Evolutionary conservation across 1,140 invertebrate species (phyloP), one percentile per base, ranked within the genome.

Genomic region (Ectropis grisescens): DNA sequence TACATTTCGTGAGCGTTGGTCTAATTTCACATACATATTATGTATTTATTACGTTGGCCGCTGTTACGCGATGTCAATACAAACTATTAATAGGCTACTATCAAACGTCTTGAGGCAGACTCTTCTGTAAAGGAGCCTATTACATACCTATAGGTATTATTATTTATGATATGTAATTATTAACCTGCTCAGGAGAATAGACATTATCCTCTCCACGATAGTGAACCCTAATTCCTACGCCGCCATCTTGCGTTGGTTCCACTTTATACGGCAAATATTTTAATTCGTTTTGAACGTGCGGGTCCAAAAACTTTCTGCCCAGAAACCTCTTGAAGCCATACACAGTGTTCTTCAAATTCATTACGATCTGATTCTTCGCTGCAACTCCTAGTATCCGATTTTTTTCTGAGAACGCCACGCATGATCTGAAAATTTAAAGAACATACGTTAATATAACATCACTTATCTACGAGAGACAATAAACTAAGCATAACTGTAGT

Each of bases 341-440:
- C 32, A 99, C 87, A 37, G 98, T 99, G 70, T 98, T 99, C 72
- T 95, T 97, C 86, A 98, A 91, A 70, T 99, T 99, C 47, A 95
- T 98, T 8, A 98, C 91, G 82, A 93, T 90, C 70, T 98, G 96
- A 69, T 98, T 98, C 76, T 98, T 98, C 13, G 97, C 97, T 26
- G 95, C 94, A 10, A 97, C 95, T 22, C 98, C 98, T 59, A 99
- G 87, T 52, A 94, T 91, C 52, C 98, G 89, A 56, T 92, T 96
- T 62, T 94, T 96, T 24, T 90, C 89, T 62, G 92, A 94, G 80
- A 99, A 97, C 13, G 96, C 96, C 9, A 99, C 93, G 84, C 89
- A 98, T 84, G 97, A 91, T 84, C 96, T 98, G 82, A 27, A 90
- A 87, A 19, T n/a, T n/a, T n/a, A n/a, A n/a, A n/a, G n/a, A n/a